Percentiles rank a stretch among this genome's conserved stretches.
phyloP scores from a whole-genome alignment of 2,113 vertebrate species.

The Trochalopteron elliotii region DNA sequence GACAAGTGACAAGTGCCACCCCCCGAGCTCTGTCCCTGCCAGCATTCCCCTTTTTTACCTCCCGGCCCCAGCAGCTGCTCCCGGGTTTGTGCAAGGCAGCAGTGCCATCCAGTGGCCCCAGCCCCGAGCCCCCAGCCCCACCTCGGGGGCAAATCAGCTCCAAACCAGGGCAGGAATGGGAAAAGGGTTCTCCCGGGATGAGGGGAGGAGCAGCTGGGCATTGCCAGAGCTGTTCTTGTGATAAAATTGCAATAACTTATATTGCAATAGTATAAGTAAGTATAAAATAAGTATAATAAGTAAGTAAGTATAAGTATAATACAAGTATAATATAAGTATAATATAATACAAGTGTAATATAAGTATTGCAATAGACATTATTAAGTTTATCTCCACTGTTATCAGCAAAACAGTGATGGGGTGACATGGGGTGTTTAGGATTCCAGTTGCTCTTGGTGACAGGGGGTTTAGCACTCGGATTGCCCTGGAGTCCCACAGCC shows the following conservation, averaged over 20 bases:
- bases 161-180: accelerated
- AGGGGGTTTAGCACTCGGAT: accelerated
- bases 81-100: not conserved
- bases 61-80: accelerated
- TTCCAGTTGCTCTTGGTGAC: too few species aligned
- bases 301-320: too few species aligned
- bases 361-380: too few species aligned
- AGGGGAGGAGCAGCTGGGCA: accelerated
- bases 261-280: too few species aligned
- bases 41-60: not conserved
- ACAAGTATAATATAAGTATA: too few species aligned
- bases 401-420: too few species aligned
- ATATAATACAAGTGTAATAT: too few species aligned
- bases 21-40: not conserved
- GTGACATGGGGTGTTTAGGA: too few species aligned
- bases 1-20: accelerated
- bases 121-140: not conserved
- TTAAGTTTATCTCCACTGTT: too few species aligned
- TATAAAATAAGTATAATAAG: too few species aligned
- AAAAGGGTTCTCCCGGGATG: accelerated
- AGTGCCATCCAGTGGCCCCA: not conserved
- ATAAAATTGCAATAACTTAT: accelerated
- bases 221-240: accelerated
- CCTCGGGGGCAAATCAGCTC: accelerated
- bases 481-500: accelerated